Evolutionary conservation across 2,888 invertebrate genomes (phyloP), one percentile per base, ranked within the genome.

Genomic region (Amorpha juglandis): DNA sequence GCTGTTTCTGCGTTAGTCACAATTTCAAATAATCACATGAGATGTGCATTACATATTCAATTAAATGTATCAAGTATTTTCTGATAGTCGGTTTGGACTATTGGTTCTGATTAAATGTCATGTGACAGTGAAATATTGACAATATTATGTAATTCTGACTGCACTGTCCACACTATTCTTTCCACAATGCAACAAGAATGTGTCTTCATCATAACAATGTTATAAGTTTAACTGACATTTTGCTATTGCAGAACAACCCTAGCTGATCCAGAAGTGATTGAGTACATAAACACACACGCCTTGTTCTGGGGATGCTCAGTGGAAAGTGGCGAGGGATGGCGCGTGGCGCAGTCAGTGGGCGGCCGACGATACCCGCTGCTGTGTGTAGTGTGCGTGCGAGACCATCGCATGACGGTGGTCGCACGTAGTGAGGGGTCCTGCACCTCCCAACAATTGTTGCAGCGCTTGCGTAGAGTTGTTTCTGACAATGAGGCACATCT

Each of bases 291-390:
- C 88, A 95, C 95, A 63, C 96, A 96, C 79, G 96, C 97, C 77
- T 90, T 99, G 38, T 97, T 99, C 83, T 99, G 99, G 99, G 98
- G 97, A 4, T 99, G 99, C 87, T 97, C 97, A 65, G 96, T 97
- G 27, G 96, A 97, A 72, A 96, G 96, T 0, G 96, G 97, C 0
- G 99, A 99, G 88, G 99, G 99, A 0, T 97, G 97, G 92, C 95
- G 98, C 77, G 99, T 99, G 33, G 96, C 97, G 9, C 98, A 98
- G 87, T 97, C 98, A 0, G 95, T 99, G 42, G 96, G 97, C 70
- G 97, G 97, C 33, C 95, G 95, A 66, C 95, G 96, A 67, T 95
- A 95, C 74, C 99, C 99, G 12, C 96, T 98, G 79, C 91, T 99
- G 78, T 98, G 98, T 67, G 95, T 99, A 67, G 97, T 99, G 78